These are phyloP conservation scores for Lethrus apterus DNA, from an alignment of 1,140 invertebrate genomes.

Conservation along the genomic window DNA sequence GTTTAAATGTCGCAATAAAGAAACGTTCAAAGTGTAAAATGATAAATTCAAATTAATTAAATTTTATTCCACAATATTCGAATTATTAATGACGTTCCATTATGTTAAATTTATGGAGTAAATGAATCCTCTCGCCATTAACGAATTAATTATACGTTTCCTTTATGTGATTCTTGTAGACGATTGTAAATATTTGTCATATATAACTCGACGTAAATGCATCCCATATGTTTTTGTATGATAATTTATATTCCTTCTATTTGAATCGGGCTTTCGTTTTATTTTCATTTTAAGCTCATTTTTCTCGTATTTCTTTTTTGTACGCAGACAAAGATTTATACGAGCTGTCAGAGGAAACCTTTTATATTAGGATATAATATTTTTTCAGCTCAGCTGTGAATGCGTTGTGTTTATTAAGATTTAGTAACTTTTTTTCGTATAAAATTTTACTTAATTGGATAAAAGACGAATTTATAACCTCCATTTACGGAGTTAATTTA, in stretches of 20 bases:
- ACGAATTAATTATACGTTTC: no score
- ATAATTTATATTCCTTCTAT: constrained; percentile 39
- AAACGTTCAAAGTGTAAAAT: no score
- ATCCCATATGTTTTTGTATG: no score
- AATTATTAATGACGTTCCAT: no score
- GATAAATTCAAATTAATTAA: no score
- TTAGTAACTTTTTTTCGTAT: constrained; percentile 10
- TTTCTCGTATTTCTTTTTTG: constrained; percentile 39
- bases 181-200: no score
- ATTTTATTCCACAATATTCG: no score
- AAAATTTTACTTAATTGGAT: constrained; percentile 14
- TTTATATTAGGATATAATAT: constrained; percentile 41
- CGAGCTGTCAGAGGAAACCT: constrained; percentile 34
- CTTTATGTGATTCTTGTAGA: no score
- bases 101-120: no score
- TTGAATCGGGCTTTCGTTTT: constrained; percentile 37
- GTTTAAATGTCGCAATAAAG: no score
- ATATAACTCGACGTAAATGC: no score
- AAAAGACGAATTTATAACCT: constrained; percentile 12
- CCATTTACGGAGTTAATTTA: constrained; percentile 12
- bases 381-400: constrained; percentile 30
- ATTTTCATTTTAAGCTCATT: constrained; percentile 39
- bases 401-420: constrained; percentile 14
- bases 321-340: constrained; percentile 39
- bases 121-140: no score